Evolutionary conservation across 2,888 invertebrate species (phyloP), one percentile per base, ranked within the genome.

Genomic region (Ichneumon xanthorius): DNA sequence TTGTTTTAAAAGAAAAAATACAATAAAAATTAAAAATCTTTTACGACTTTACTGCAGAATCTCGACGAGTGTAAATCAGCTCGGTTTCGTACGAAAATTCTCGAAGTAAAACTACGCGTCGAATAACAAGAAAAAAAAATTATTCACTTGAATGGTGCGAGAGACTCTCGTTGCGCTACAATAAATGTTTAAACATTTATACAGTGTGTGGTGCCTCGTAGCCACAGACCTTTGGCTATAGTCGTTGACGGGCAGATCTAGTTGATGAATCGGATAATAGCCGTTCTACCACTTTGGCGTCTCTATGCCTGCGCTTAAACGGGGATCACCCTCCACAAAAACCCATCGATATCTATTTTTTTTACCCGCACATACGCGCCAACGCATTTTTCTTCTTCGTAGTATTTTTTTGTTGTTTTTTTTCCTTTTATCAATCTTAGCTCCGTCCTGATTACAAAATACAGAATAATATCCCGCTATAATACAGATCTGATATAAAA

Each of bases 401-500:
- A 67, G 37, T 40, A 58, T 72, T 73, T 58, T 71, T 33, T 72
- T 58, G 30, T 77, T 63, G 4, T 79, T 67, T 67, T 71, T 76
- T 83, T 45, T 53, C 88, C 87, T 86, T 83, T 88, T 87, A 86
- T 89, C 89, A 90, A 89, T 85, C 87, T 89, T 87, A 87, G 86
- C 89, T 88, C 88, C 89, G 88, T 90, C 84, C 89, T 88, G 90
- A 90, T 91, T 93, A 93, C 92, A 93, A 93, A 93, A 93, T 93
- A 93, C 93, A 93, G 92, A 92, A 92, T 93, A 92, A 92, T 93
- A 92, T 92, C 91, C 91, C 90, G 89, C 93, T 93, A 93, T 93
- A 92, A 92, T 93, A 93, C 93, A 93, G 91, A 91, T 93, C 90
- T 93, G 92, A 93, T 93, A 93, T 92, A 93, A 93, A 93, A 93